Conservation (phyloP, 2,888 invertebrate genomes). For the Tetranychus piercei region DNA sequence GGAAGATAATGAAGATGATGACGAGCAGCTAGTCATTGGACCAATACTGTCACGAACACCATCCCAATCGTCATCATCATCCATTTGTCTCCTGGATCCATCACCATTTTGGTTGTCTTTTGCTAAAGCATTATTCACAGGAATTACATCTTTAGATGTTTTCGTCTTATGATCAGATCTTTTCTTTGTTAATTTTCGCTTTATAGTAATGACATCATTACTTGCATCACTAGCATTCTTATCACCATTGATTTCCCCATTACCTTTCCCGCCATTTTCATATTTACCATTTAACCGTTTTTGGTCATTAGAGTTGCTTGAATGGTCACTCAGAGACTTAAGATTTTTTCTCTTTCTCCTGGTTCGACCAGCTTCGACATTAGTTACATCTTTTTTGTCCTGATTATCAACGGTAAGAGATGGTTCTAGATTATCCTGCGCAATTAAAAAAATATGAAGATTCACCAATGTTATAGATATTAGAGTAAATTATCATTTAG, state of each 20-base stretch:
- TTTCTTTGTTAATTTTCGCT: background rate
- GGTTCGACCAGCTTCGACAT: background rate
- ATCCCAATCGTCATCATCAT: background rate
- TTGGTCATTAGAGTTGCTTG: background rate
- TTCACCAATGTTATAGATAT: no score
- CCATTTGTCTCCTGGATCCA: background rate
- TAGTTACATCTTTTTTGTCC: background rate
- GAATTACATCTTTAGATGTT: background rate
- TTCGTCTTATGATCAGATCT: background rate
- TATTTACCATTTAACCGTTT: background rate
- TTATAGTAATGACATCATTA: background rate
- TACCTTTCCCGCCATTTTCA: background rate
- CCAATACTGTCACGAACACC: background rate
- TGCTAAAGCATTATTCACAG: background rate
- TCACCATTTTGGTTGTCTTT: background rate
- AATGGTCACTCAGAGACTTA: background rate
- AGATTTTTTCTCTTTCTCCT: background rate
- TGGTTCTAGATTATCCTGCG: no score
- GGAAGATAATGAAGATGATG: background rate
- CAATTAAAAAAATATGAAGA: no score
- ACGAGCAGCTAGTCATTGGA: background rate
- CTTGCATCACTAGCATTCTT: background rate
- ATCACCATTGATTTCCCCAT: background rate
- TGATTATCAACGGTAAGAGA: background rate
- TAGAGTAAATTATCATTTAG: no score